Evolutionary conservation across 2,888 invertebrate species (phyloP).

Genomic region (Tipula helvola): DNA sequence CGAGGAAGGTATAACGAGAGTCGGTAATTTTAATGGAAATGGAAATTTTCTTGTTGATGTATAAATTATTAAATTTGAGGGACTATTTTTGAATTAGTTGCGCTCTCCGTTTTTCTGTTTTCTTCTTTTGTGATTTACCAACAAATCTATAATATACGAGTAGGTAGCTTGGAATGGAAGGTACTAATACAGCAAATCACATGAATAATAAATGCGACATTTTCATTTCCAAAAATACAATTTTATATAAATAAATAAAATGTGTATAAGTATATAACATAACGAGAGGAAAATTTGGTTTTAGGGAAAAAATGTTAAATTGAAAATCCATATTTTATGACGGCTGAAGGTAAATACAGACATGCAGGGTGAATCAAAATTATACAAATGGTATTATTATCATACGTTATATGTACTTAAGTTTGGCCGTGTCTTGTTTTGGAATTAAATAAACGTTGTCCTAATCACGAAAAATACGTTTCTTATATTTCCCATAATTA

Average conservation of each 20-base stretch:
- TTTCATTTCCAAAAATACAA: not conserved
- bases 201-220: not conserved
- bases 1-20: not conserved
- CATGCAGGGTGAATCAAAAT: too few relatives aligned
- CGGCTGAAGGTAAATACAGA: not conserved
- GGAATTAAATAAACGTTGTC: not conserved
- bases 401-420: too few relatives aligned
- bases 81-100: not conserved
- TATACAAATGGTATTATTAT: too few relatives aligned
- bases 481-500: not conserved
- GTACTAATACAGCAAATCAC: not conserved
- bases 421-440: too few relatives aligned
- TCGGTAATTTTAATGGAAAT: not conserved
- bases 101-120: not conserved
- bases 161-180: not conserved
- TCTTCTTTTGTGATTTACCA: not conserved
- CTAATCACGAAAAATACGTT: not conserved
- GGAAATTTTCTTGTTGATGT: not conserved
- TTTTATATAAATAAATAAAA: not conserved
- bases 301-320: not conserved
- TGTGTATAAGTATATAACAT: not conserved
- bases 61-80: conserved; percentile 4
- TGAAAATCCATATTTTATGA: not conserved
- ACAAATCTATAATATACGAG: not conserved
- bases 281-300: not conserved